Base-by-base conservation (phyloP, 2,797 vertebrate species). In the Micropoecilia bifurca region DNA sequence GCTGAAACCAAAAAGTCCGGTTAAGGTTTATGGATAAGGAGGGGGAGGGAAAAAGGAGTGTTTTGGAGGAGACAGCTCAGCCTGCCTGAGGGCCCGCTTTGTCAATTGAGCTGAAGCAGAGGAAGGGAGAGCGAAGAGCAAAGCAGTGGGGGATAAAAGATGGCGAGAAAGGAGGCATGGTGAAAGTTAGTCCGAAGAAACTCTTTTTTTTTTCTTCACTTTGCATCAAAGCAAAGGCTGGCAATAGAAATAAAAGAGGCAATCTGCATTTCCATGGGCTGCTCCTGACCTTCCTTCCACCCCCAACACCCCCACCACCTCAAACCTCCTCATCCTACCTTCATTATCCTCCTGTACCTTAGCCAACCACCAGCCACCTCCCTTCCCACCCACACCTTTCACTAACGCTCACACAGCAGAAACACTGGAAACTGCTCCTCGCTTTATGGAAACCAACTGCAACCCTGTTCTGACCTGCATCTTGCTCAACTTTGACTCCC, bases 261-360 rank as follows among this genome's bases (percentile, higher is more conserved):
- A 90, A 95, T 96, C 94, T 95, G 93, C 93, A 95, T 96, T 95
- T 95, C 94, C 94, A 95, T 95, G 93, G 93, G 91, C 92, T 90
- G 83, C 91, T 89, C 83, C 88, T 92, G 86, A 88, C 90, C 92
- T 66, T 46, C 68, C 71, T 20, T 50, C 48, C 48, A 3, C 20
- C 7, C 83, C 83, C n/a, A n/a, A n/a, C n/a, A 6, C 7, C 83
- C 80, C 61, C 79, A 48, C 81, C 83, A 69, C 48, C 81, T 22
- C 22, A 28, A 25, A 53, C 75, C 80, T 74, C 74, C 80, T 59
- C 80, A 84, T 41, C 50, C 84, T 81, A 84, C 83, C 90, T 76
- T 78, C 87, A 86, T 83, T 75, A 78, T 83, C 77, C 85, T 75
- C 88, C 82, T 72, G 73, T 82, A 81, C 82, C 78, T 73, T 79